Percentiles rank a stretch among this genome's conserved stretches.
phyloP scores from a whole-genome alignment of 2,888 invertebrate genomes.

The Cheilosia variabilis region DNA sequence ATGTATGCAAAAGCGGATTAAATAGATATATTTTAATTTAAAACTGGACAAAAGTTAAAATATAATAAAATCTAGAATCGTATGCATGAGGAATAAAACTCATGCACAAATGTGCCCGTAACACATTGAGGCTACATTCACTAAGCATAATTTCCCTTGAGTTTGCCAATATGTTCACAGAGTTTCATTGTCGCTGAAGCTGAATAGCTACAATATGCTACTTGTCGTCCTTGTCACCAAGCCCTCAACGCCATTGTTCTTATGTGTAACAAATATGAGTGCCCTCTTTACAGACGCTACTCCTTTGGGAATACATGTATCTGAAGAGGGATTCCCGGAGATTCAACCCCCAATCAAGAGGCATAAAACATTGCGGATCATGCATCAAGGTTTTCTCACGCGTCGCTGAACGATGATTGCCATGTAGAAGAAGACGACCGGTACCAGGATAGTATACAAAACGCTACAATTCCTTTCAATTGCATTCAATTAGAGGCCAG shows the following conservation, averaged over 20 bases:
- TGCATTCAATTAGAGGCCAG: conserved; percentile 71
- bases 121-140: neutral
- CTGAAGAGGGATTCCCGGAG: conserved; percentile 69
- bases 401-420: conserved; percentile 46
- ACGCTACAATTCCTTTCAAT: conserved; percentile 65
- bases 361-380: conserved; percentile 61
- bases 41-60: too few species aligned
- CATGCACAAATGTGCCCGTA: neutral
- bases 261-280: conserved; percentile 69
- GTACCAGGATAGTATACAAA: conserved; percentile 39
- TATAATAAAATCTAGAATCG: neutral
- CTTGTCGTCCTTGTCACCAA: conserved; percentile 72
- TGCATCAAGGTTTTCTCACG: conserved; percentile 70
- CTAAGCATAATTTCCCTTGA: neutral
- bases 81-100: neutral
- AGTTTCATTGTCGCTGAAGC: conserved; percentile 34
- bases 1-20: too few species aligned
- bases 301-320: conserved; percentile 66
- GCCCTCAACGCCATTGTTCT: conserved; percentile 51
- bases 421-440: conserved; percentile 45
- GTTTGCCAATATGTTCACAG: conserved; percentile 34
- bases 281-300: conserved; percentile 64
- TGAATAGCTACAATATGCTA: conserved; percentile 65
- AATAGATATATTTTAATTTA: too few species aligned
- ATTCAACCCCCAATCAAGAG: conserved; percentile 70